Base-by-base conservation (phyloP, 2,113 vertebrate species). In the Arothron firmamentum region DNA sequence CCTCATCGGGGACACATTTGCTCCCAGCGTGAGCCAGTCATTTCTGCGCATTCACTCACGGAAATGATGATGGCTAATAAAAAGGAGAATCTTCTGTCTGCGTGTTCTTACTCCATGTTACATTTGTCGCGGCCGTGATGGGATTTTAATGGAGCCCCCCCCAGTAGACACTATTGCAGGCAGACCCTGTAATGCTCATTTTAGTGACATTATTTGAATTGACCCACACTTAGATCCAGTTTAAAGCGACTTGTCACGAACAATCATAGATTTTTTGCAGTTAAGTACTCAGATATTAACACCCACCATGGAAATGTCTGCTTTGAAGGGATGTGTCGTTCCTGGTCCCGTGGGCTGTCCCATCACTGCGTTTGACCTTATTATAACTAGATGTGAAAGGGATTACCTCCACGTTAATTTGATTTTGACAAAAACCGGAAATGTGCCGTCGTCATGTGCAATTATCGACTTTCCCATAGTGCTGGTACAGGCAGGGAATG, bases 21-120 rank as follows among this genome's bases (percentile, higher is more conserved):
- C 94, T 93, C 94, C 90, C 92, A 90, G 90, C 92, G 93, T 91
- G 92, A 91, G 93, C 90, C 92, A 90, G 90, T 86, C 92, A 89
- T 95, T 97, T 96, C 95, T 95, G 94, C 94, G 93, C 95, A 95
- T 97, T 95, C 93, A 95, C 98, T 94, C 92, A 84, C 88, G 82
- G 55, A 63, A 89, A 93, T 87, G 92, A 94, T 95, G 94, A 95
- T 94, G 94, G 92, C 91, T 96, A 96, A 97, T 97, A 96, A 95
- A 93, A 92, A 90, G 91, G 90, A 85, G 91, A 87, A 92, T 94
- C 92, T 90, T 93, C 77, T 74, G 86, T 90, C 92, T 91, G 86
- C 85, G 87, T 92, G 92, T 93, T 96, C 95, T 94, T 93, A 93
- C 94, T 93, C 93, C 91, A 48, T 79, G 81, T 85, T 86, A 90